Evolutionary conservation across 2,888 invertebrate species (phyloP).

Genomic region (Melanophora roralis): DNA sequence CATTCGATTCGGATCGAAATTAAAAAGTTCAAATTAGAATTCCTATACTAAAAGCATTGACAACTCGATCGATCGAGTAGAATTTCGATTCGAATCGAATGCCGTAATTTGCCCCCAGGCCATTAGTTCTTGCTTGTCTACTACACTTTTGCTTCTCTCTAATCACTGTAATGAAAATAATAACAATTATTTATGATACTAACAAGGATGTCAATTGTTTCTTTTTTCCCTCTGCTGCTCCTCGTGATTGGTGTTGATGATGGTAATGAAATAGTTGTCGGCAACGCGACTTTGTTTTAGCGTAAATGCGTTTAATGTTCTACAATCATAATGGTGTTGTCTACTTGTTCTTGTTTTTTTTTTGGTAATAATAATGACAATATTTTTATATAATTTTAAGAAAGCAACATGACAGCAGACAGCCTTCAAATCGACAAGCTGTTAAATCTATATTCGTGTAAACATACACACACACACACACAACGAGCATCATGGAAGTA

Average conservation of each 20-base stretch:
- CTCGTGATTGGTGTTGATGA: not conserved
- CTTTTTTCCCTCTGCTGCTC: not conserved
- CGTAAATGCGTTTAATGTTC: not conserved
- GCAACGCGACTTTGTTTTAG: not conserved
- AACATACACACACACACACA: not conserved
- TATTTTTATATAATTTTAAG: slow-evolving; percentile 23
- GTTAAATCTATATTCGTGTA: slow-evolving; percentile 6
- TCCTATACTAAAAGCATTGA: too few species aligned
- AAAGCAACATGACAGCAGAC: slow-evolving; percentile 4
- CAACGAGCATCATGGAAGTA: not conserved
- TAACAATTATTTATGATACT: slow-evolving; percentile 27
- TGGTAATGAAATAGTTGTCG: slow-evolving; percentile 12
- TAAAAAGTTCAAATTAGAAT: too few species aligned
- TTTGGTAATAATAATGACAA: slow-evolving; percentile 18
- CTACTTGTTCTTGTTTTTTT: too few species aligned
- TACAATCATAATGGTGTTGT: not conserved
- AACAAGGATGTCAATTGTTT: slow-evolving; percentile 3
- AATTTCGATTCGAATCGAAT: too few species aligned
- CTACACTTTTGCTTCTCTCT: not conserved
- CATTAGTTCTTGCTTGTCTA: too few species aligned
- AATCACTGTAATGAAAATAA: slow-evolving; percentile 39
- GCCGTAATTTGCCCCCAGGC: too few species aligned
- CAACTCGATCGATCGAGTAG: too few species aligned
- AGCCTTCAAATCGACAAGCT: not conserved
- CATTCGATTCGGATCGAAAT: too few species aligned